Base-by-base conservation (phyloP, 1,140 invertebrate genomes). In the Macrocentrus cingulum region DNA sequence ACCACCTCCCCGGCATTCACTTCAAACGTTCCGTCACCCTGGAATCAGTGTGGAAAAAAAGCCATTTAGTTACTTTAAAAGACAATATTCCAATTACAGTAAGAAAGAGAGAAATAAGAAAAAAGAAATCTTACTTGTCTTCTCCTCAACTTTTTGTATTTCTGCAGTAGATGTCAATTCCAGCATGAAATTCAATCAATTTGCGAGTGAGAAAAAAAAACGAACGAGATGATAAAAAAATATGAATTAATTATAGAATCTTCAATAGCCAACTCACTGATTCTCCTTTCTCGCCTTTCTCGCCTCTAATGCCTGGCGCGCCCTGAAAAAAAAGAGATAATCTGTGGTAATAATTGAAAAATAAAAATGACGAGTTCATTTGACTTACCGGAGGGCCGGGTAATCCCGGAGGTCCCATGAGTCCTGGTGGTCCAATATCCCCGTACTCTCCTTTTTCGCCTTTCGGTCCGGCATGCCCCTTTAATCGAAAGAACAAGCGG, bases 251-350 rank as follows among this genome's bases (percentile, higher is more conserved):
- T 11, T 46, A 29, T 51, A 48, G n/a, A n/a, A n/a, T n/a, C 25
- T 9, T 29, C 9, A 13, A 25, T 23, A 49, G 23, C 25, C 15
- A 56, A 85, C 87, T 88, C 81, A 94, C 92, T 84, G 92, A 92
- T 84, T 95, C 92, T 39, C 92, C 92, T 75, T 93, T 92, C 68
- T 95, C 92, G 29, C 93, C 93, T 74, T 94, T 95, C 61, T 94
- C 91, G 20, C 92, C 92, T 73, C 91, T 92, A 53, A 86, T 80
- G 9, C 92, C 93, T 13, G 91, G 91, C 77, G 93, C 93, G n/a
- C 92, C 92, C 68, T 92, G 85, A 19, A 85, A 85, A 41, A 85
- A 84, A 84, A 59, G 37, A 54, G 56, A 63, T 48, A 15, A 29
- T 9, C 9, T 22, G 22, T 52, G 25, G 20, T 22, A 36, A 9